Evolutionary conservation across 2,888 invertebrate genomes (phyloP), one percentile per base, ranked within the genome.

Genomic region (Apantesis nais): DNA sequence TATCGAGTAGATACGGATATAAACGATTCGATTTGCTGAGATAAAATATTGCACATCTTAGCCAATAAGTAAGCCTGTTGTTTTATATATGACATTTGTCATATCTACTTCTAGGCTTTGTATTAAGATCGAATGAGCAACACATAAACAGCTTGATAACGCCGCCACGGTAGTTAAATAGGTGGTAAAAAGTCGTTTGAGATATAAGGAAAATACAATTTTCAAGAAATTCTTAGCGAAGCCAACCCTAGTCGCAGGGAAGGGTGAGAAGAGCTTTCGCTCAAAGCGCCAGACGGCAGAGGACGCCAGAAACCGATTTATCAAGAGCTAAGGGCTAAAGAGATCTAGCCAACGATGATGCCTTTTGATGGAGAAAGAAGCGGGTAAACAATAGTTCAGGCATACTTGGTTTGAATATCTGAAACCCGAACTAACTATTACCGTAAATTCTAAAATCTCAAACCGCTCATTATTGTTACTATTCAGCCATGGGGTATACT

Each of bases 1-100:
- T 84, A 84, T 85, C 84, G 66, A 74, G 75, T 74, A 77, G 39
- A 74, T 76, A 76, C 11, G 63, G 74, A 74, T 80, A 78, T 73
- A 71, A 65, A 72, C 48, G 68, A 34, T 62, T 62, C 52, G 70
- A 76, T 79, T 76, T 71, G 71, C 67, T 67, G 66, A 75, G 80
- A 81, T 81, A 80, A 58, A 68, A 74, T 72, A 63, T 37, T 34
- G 61, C 63, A 72, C 73, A 73, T 62, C n/a, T 29, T 63, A 68
- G 63, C 80, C 80, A 81, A 79, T 79, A 78, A 74, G 64, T 64
- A 66, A 63, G 48, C 66, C 39, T 44, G 65, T 44, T 22, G 22
- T 37, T 25, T n/a, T 55, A 25, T 55, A 29, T 55, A 25, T 25
- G 25, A 25, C 29, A 29, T 55, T 12, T 55, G 5, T 29, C 14